Evolutionary conservation across 2,797 vertebrate species (phyloP).

Genomic region (Propithecus perrieri): DNA sequence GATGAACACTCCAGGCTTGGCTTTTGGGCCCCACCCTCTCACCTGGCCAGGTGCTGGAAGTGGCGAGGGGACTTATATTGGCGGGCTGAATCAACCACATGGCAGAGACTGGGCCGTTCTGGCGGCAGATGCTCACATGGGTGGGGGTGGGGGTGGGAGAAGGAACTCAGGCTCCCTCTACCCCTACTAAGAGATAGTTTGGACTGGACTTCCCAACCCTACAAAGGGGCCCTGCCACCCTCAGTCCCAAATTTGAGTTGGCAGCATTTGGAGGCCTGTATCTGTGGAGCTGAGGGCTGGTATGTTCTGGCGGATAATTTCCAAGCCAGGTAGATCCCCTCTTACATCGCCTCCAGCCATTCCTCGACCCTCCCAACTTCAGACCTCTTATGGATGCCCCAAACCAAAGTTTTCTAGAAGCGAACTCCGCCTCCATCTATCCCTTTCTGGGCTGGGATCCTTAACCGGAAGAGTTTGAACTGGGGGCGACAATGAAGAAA

Average conservation of each 20-base stretch:
- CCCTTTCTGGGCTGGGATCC: background rate
- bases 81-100: slow-evolving; percentile 62
- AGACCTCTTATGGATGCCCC: background rate
- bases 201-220: background rate
- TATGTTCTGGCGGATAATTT: background rate
- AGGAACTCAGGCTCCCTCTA: background rate
- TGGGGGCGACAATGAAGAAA: background rate
- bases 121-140: background rate
- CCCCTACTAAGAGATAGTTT: background rate
- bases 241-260: background rate
- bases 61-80: background rate
- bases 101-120: slow-evolving; percentile 30
- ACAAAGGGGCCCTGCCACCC: background rate
- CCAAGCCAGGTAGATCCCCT: background rate
- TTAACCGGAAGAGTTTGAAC: background rate
- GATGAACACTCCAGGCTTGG: background rate
- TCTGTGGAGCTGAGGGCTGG: background rate
- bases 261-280: background rate
- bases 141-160: too few relatives aligned
- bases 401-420: slow-evolving; percentile 71
- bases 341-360: background rate
- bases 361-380: slow-evolving; percentile 53
- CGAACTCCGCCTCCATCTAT: slow-evolving; percentile 44
- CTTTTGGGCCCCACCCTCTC: slow-evolving; percentile 59
- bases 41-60: slow-evolving; percentile 75